Evolutionary conservation across 2,888 invertebrate species (phyloP).

Genomic region (Tortricodes alternella): DNA sequence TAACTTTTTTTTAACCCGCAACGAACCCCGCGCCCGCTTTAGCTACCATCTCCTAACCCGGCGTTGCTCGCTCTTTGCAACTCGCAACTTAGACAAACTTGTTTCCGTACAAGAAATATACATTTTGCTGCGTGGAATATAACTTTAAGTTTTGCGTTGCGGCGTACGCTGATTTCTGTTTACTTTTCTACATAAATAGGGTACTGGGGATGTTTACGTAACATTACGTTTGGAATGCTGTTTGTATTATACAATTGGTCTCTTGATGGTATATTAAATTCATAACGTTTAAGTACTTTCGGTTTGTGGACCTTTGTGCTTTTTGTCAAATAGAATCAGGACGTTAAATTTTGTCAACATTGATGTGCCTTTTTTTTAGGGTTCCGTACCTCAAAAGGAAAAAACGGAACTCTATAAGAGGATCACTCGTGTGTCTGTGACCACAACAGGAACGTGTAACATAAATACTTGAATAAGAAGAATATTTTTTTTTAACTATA

Average conservation of each 20-base stretch:
- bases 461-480: too few species aligned
- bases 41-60: constrained; percentile 5
- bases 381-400: too few species aligned
- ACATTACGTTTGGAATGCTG: constrained; percentile 1
- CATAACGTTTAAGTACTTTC: background rate
- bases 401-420: too few species aligned
- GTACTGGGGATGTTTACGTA: constrained; percentile 1
- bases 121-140: constrained; percentile 61
- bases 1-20: background rate
- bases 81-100: constrained; percentile 65
- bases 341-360: background rate
- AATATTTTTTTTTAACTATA: too few species aligned
- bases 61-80: constrained; percentile 45
- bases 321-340: background rate
- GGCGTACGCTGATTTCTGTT: constrained; percentile 54
- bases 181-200: constrained; percentile 40
- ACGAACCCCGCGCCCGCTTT: constrained; percentile 4
- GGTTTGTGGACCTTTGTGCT: constrained; percentile 1
- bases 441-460: too few species aligned
- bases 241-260: constrained; percentile 10
- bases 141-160: constrained; percentile 50
- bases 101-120: constrained; percentile 63
- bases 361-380: too few species aligned
- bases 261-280: constrained; percentile 4
- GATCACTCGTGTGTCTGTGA: too few species aligned